Percentiles rank a stretch among this genome's conserved stretches.
These are phyloP conservation scores for Amazonetta brasiliensis DNA, from an alignment of 2,797 vertebrate species.

Conservation along the genomic window DNA sequence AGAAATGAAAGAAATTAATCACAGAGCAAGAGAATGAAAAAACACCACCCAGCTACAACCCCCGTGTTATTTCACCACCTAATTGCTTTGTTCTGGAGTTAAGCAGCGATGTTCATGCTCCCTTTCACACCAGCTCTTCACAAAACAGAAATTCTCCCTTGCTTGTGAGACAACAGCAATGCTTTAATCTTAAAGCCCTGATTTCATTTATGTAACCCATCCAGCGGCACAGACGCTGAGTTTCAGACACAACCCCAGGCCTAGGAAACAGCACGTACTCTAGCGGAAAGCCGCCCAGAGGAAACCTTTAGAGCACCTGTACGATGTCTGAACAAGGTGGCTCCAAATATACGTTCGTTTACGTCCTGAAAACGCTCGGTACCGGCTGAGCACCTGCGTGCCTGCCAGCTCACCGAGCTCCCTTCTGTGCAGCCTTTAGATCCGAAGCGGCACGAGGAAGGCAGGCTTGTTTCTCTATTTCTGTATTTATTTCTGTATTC, in stretches of 20 bases:
- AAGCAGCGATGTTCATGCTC: background rate
- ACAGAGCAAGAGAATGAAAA: accelerated
- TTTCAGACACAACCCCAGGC: background rate
- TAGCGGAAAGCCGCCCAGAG: accelerated
- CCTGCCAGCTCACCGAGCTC: background rate
- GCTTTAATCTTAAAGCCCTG: conserved; percentile 11
- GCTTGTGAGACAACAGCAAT: background rate
- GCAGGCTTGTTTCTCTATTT: too few species aligned
- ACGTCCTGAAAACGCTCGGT: accelerated
- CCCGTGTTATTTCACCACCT: background rate
- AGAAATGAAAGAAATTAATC: background rate
- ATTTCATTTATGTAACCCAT: background rate
- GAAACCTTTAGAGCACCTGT: background rate
- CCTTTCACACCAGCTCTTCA: background rate
- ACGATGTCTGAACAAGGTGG: accelerated
- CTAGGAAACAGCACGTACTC: background rate
- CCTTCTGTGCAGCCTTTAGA: background rate
- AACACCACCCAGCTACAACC: too few species aligned
- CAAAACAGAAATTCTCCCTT: background rate
- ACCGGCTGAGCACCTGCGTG: background rate
- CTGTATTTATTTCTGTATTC: background rate
- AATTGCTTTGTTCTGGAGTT: background rate
- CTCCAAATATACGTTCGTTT: accelerated
- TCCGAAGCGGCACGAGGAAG: background rate
- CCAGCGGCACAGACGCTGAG: background rate